Conservation (phyloP, 1,140 invertebrate genomes). For the Episyrphus balteatus region DNA sequence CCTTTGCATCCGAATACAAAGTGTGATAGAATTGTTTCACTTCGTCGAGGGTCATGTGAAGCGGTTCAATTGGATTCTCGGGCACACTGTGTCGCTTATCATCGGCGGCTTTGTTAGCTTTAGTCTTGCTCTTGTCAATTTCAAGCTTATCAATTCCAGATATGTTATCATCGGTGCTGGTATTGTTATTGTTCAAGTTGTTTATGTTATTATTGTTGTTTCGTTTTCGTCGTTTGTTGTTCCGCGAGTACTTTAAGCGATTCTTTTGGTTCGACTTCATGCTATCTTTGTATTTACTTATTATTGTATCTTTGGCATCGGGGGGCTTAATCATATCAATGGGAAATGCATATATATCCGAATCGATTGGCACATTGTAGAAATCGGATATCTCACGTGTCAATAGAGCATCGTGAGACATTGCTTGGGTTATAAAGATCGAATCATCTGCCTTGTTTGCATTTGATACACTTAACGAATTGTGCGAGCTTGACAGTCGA, state of each 20-base stretch:
- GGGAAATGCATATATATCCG: conserved; percentile 74
- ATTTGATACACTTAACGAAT: conserved; percentile 59
- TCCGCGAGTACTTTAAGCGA: conserved; percentile 2
- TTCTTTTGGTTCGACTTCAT: neutral
- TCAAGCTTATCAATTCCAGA: conserved; percentile 21
- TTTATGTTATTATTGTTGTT: conserved; percentile 10
- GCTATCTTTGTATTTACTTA: conserved; percentile 8
- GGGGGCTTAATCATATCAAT: conserved; percentile 60
- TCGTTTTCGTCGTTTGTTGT: conserved; percentile 4
- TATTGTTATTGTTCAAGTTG: conserved; percentile 29
- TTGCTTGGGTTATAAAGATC: conserved; percentile 73
- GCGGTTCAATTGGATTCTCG: conserved; percentile 46
- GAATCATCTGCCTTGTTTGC: conserved; percentile 64
- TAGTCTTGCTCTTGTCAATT: neutral
- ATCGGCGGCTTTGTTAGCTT: neutral
- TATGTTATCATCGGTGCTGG: conserved; percentile 23
- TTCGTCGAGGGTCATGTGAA: conserved; percentile 77
- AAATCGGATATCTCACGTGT: conserved; percentile 63
- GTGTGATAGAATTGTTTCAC: conserved; percentile 71
- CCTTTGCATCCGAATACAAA: conserved; percentile 53
- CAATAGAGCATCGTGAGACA: conserved; percentile 63
- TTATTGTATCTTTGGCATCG: conserved; percentile 12
- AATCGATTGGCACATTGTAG: conserved; percentile 76
- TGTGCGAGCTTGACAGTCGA: conserved; percentile 66
- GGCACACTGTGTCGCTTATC: conserved; percentile 45